Base-by-base conservation (phyloP, 2,888 invertebrate genomes). In the Drosophila paranaensis region DNA sequence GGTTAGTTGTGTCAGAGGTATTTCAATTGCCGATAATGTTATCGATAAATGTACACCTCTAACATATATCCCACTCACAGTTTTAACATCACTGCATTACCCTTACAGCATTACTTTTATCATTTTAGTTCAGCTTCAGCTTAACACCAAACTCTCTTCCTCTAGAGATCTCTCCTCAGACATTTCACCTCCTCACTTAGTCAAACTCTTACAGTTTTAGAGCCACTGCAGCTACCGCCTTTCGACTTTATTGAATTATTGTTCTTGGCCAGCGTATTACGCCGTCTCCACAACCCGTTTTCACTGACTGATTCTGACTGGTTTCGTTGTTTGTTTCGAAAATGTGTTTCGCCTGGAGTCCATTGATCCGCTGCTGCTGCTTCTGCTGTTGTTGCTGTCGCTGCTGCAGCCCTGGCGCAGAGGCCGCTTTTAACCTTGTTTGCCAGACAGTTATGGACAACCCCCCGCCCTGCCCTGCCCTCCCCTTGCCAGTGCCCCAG, bases 341-440 rank as follows among this genome's bases (percentile, higher is more conserved):
- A 56, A 56, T 56, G 56, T 53, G 45, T 33, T 39, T 39, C 20
- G 58, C 48, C 42, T 27, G 14, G 60, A 65, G 76, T 76, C 25
- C 69, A 51, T 72, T 72, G 78, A 78, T 68, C 78, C 50, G 50
- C 6, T 37, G 35, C 57, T 35, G 48, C 27, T 3, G 27, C 57
- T 35, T 45, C 27, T 3, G 27, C 27, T 27, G 27, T 6, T 27
- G 27, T 6, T 27, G 50, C 9, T 37, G 35, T 4, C 53, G 37
- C 27, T 16, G 40, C n/a, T 27, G 10, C 76, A 68, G 68, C 76
- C 73, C 79, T 79, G 63, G 73, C 30, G 33, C 33, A 6, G 33
- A 33, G 33, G 2, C 33, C 11, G 39, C 71, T 71, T 64, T 78
- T 78, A 86, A 77, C 81, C 87, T 80, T 82, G 78, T 66, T 71